Evolutionary conservation across 1,140 invertebrate species (phyloP).

Genomic region (Zaprionus ghesquierei): DNA sequence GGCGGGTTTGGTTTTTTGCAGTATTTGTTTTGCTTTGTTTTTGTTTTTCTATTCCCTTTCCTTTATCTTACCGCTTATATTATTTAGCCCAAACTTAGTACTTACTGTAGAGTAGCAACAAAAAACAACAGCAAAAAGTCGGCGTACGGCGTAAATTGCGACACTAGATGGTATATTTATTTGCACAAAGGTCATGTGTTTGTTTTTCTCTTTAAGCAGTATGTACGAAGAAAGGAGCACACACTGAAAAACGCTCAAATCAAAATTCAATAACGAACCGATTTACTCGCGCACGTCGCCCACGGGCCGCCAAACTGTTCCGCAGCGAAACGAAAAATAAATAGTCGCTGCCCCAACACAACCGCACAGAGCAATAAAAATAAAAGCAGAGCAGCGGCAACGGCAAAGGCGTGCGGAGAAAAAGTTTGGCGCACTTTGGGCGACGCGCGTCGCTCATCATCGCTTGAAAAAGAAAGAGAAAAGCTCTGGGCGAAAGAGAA

Average conservation of each 20-base stretch:
- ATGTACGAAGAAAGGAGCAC: conserved; percentile 15
- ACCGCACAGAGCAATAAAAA: conserved; percentile 69
- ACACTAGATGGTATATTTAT: conserved; percentile 44
- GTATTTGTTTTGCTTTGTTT: conserved; percentile 21
- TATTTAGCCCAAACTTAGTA: conserved; percentile 24
- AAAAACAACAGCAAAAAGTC: conserved; percentile 4
- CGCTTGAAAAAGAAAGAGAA: conserved; percentile 44
- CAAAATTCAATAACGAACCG: conserved; percentile 53
- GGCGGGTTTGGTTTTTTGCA: conserved; percentile 62
- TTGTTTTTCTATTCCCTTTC: not conserved
- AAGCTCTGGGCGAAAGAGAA: conserved; percentile 34
- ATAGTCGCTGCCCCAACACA: conserved; percentile 52
- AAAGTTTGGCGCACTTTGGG: conserved; percentile 69
- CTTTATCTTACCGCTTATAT: conserved; percentile 8
- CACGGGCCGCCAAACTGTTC: conserved; percentile 56
- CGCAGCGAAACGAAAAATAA: conserved; percentile 76
- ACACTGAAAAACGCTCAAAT: conserved; percentile 29
- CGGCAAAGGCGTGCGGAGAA: conserved; percentile 38
- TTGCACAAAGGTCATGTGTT: not conserved
- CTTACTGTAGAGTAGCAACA: conserved; percentile 27
- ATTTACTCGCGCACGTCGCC: conserved; percentile 40
- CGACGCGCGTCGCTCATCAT: conserved; percentile 43
- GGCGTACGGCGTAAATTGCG: not conserved
- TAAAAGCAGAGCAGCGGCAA: conserved; percentile 52
- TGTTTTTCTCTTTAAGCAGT: too few relatives aligned